These are phyloP conservation scores for Marcusenius ussheri DNA, from an alignment of 2,113 vertebrate species.

Conservation along the genomic window DNA sequence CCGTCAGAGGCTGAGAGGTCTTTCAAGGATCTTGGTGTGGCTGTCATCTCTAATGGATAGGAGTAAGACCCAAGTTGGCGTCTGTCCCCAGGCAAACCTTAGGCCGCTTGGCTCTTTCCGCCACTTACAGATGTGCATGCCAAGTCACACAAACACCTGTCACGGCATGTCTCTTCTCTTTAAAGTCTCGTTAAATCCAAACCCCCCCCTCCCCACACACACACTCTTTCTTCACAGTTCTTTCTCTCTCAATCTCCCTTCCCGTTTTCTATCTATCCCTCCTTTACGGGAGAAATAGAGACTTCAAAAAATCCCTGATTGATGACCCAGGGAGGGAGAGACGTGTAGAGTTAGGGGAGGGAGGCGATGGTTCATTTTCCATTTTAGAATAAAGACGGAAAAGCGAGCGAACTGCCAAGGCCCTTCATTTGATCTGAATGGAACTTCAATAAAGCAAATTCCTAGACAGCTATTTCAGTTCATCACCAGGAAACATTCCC, in stretches of 20 bases:
- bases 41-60: conserved; percentile 36
- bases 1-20: conserved; percentile 9
- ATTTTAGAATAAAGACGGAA: conserved; percentile 70
- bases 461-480: conserved; percentile 52
- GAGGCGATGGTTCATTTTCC: conserved; percentile 57
- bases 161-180: conserved; percentile 37
- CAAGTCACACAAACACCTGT: conserved; percentile 48
- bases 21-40: conserved; percentile 32
- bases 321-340: conserved; percentile 51
- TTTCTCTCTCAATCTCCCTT: neutral
- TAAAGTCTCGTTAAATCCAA: conserved; percentile 29
- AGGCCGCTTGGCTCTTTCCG: conserved; percentile 29
- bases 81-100: conserved; percentile 36
- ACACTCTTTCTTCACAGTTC: neutral
- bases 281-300: conserved; percentile 9
- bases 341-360: conserved; percentile 39
- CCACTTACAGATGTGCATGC: conserved; percentile 37
- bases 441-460: conserved; percentile 63
- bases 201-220: neutral
- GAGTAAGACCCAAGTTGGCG: conserved; percentile 22
- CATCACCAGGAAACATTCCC: conserved; percentile 44
- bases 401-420: conserved; percentile 60
- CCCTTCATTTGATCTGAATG: conserved; percentile 68
- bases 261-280: conserved; percentile 18
- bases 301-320: conserved; percentile 40